These are phyloP conservation scores for Scaptomyza parva DNA, from an alignment of 2,888 invertebrate species.

Conservation along the genomic window DNA sequence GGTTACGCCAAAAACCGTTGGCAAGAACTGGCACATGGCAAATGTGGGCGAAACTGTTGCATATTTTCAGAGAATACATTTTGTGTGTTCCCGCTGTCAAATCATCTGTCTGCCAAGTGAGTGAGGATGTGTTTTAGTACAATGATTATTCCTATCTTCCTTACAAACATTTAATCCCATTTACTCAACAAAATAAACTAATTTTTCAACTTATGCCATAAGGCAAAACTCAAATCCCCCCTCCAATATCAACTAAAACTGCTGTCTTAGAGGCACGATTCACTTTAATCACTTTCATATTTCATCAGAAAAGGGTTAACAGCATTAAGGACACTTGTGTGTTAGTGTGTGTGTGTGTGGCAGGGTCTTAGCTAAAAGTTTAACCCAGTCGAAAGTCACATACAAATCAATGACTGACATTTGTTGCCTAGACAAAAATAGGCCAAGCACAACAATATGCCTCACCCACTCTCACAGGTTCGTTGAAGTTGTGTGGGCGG, in stretches of 20 bases:
- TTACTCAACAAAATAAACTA: constrained; percentile 13
- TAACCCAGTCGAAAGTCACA: constrained; percentile 58
- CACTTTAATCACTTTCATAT: constrained; percentile 42
- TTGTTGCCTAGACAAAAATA: constrained; percentile 46
- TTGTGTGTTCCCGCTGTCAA: constrained; percentile 41
- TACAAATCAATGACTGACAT: constrained; percentile 57
- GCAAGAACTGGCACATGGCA: too few relatives aligned
- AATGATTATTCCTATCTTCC: constrained; percentile 1
- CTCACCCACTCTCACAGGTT: constrained; percentile 7
- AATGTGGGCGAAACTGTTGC: constrained; percentile 48
- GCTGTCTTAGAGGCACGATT: constrained; percentile 9
- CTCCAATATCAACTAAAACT: constrained; percentile 12
- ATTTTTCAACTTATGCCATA: constrained; percentile 19
- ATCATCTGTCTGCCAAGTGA: constrained; percentile 34
- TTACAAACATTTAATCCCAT: background rate
- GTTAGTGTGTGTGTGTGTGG: background rate
- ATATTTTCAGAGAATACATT: constrained; percentile 47
- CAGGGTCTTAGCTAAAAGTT: constrained; percentile 25
- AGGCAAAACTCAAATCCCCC: background rate
- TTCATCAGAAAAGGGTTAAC: constrained; percentile 29
- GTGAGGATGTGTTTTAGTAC: constrained; percentile 6
- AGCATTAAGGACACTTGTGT: constrained; percentile 27
- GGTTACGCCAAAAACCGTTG: constrained; percentile 34
- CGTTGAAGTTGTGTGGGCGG: constrained; percentile 34
- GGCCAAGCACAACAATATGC: constrained; percentile 60